Percentiles rank a stretch among this genome's conserved stretches.
These are phyloP conservation scores for Meiosimyza decipiens DNA, from an alignment of 2,888 invertebrate genomes.

Conservation along the genomic window DNA sequence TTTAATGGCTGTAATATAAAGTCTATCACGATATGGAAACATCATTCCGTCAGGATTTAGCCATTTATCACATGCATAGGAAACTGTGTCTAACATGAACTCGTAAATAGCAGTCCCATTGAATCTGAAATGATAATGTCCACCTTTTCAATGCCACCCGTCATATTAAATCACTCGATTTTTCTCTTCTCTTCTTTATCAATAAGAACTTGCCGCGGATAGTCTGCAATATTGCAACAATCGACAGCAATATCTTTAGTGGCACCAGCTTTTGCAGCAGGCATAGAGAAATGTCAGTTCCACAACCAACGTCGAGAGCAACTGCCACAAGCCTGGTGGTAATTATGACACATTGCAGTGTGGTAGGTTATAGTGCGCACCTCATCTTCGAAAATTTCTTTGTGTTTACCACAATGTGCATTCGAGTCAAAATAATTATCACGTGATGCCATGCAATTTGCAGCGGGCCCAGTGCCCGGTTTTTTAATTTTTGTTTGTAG, in stretches of 20 bases:
- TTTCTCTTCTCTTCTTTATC: conserved; percentile 89
- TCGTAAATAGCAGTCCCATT: conserved; percentile 91
- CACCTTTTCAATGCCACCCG: conserved; percentile 89
- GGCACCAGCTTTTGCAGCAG: too few species aligned
- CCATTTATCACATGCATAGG: conserved; percentile 99
- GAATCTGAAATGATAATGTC: conserved; percentile 90
- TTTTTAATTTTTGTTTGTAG: conserved; percentile 52
- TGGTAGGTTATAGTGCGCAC: conserved; percentile 97
- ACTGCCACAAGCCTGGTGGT: conserved; percentile 93
- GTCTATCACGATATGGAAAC: conserved; percentile 92
- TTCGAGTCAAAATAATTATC: conserved; percentile 99
- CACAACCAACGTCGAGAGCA: conserved; percentile 98
- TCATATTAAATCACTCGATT: conserved; percentile 95
- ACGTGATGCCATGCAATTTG: conserved; percentile 98
- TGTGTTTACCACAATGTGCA: conserved; percentile 99
- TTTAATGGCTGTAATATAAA: conserved; percentile 93
- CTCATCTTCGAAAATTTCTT: conserved; percentile 99
- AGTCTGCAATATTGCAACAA: conserved; percentile 98
- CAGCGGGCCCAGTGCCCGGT: conserved; percentile 41
- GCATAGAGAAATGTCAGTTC: conserved; percentile 99
- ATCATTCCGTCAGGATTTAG: conserved; percentile 90
- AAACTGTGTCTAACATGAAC: conserved; percentile 99
- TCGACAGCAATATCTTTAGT: conserved; percentile 95
- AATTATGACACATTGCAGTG: conserved; percentile 99
- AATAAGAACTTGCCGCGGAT: conserved; percentile 94